These are phyloP conservation scores for Ibycter americanus DNA, from an alignment of 2,797 vertebrate genomes.

Conservation along the genomic window DNA sequence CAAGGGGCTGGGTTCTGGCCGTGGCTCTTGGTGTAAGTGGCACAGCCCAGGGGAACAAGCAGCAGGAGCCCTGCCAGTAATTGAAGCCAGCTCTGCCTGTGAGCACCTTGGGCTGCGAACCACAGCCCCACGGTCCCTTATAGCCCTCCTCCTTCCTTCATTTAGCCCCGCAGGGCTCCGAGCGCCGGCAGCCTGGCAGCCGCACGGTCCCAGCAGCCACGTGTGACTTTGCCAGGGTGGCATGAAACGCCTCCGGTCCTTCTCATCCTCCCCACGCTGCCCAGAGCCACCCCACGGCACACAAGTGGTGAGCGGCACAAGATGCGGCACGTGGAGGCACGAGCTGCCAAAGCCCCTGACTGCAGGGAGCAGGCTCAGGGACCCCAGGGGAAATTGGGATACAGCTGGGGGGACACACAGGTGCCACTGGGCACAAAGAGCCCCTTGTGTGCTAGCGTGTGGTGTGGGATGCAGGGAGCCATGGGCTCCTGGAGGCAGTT, in stretches of 20 bases:
- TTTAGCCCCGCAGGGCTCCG: not conserved
- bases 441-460: conserved; percentile 29
- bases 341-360: conserved; percentile 39
- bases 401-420: conserved; percentile 27
- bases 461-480: not conserved
- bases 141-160: not conserved
- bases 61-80: not conserved
- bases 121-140: not conserved
- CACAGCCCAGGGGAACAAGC: not conserved
- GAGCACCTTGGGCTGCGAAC: not conserved
- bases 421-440: conserved; percentile 68
- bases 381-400: conserved; percentile 27
- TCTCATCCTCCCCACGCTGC: not conserved
- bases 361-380: not conserved
- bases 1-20: not conserved
- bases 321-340: conserved; percentile 32
- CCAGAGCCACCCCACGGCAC: not conserved
- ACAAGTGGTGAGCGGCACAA: not conserved
- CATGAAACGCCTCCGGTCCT: not conserved
- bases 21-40: not conserved
- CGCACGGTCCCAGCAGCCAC: not conserved
- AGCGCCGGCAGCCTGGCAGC: not conserved
- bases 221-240: not conserved
- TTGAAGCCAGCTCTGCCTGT: not conserved
- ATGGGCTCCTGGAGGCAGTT: not conserved